phyloP scores from a whole-genome alignment of 1,140 invertebrate genomes.

The Bombus affinis region DNA sequence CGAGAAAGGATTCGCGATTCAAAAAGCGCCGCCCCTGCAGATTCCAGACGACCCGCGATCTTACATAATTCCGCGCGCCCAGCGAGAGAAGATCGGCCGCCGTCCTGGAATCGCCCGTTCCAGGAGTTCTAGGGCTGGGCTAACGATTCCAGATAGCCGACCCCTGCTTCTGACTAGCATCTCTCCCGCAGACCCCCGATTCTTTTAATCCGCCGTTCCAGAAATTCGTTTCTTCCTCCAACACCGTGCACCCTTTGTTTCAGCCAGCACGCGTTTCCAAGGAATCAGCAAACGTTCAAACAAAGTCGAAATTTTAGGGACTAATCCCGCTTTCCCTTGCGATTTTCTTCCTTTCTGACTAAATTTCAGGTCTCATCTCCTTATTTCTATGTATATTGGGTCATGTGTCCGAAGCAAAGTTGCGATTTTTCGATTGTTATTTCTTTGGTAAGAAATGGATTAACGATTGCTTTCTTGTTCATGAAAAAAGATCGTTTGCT shows the following conservation, averaged over 20 bases:
- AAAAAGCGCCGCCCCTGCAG: conserved; percentile 61
- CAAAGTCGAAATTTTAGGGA: no score
- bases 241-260: conserved; percentile 11
- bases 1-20: conserved; percentile 66
- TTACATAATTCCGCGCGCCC: conserved; percentile 66
- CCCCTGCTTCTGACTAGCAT: conserved; percentile 19
- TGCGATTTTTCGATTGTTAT: no score
- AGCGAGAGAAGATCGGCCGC: conserved; percentile 49
- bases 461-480: no score
- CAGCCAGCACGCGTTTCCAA: not conserved
- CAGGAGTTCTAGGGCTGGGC: conserved; percentile 55
- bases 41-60: conserved; percentile 64
- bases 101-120: conserved; percentile 60
- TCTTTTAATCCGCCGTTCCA: conserved; percentile 53
- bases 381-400: no score
- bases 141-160: conserved; percentile 64
- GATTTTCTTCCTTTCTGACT: no score
- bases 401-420: no score
- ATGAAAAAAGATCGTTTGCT: no score
- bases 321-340: no score
- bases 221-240: conserved; percentile 18
- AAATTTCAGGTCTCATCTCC: no score
- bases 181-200: conserved; percentile 1
- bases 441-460: no score
- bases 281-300: no score